phyloP scores from a whole-genome alignment of 2,113 vertebrate genomes.

The Todiramphus chloris region DNA sequence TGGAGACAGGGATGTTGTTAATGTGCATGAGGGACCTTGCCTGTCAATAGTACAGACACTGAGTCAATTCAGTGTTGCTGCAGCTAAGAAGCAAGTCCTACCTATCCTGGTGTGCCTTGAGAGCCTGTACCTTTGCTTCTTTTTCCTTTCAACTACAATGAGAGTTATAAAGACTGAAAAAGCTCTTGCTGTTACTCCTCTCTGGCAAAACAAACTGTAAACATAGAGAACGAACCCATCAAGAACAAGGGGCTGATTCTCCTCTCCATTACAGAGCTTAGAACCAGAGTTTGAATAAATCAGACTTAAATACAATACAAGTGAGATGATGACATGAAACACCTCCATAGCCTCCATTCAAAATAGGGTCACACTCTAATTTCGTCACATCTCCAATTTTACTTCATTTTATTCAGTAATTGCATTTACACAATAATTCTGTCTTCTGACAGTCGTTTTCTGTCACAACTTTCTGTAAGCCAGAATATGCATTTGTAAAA shows the following conservation, averaged over 20 bases:
- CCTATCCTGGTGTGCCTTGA: background rate
- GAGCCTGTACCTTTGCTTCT: background rate
- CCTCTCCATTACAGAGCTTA: background rate
- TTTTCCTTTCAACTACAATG: background rate
- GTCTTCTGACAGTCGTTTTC: background rate
- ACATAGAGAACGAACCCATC: background rate
- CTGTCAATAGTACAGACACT: background rate
- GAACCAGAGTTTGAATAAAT: background rate
- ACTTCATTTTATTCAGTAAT: background rate
- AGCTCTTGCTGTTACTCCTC: background rate
- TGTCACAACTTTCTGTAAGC: background rate
- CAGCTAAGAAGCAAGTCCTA: background rate
- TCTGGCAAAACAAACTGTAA: background rate
- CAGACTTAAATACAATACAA: background rate
- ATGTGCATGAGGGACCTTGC: background rate
- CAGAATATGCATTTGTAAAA: background rate
- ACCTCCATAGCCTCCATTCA: background rate
- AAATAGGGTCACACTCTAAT: background rate
- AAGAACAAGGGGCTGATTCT: background rate
- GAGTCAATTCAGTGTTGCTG: background rate
- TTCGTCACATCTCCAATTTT: background rate
- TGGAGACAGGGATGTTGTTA: background rate
- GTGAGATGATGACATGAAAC: background rate
- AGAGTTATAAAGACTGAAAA: background rate
- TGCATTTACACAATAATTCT: background rate